phyloP scores from a whole-genome alignment of 1,140 invertebrate genomes.

The Drosophila nannoptera region DNA sequence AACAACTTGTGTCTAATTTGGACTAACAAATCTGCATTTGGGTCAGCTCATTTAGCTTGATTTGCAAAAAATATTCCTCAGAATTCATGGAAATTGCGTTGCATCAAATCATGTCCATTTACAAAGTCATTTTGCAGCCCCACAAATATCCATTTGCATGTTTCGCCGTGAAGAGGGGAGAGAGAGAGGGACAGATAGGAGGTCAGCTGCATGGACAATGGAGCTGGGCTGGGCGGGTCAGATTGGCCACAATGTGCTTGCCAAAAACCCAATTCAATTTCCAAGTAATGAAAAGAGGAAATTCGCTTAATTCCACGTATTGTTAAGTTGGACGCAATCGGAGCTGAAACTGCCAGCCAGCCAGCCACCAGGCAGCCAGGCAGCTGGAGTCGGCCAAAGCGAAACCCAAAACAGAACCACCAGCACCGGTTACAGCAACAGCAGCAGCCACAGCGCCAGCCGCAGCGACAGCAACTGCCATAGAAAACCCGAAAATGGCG shows the following conservation, averaged over 20 bases:
- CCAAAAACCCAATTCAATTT: constrained; percentile 69
- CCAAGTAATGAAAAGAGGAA: constrained; percentile 69
- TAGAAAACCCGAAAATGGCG: no score
- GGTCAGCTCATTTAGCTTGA: no score
- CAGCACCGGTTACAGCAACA: constrained; percentile 4
- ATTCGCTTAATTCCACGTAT: constrained; percentile 71
- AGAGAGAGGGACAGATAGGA: background rate
- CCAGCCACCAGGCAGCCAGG: no score
- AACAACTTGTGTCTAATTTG: no score
- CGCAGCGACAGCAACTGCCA: constrained; percentile 4
- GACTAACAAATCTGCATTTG: no score
- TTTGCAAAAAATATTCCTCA: no score
- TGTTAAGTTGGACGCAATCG: constrained; percentile 66
- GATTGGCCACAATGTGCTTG: constrained; percentile 21
- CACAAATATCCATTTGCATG: constrained; percentile 18
- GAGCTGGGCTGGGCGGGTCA: background rate
- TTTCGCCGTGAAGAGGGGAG: background rate
- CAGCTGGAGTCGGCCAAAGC: constrained; percentile 3
- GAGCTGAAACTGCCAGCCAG: constrained; percentile 31
- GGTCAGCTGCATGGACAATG: constrained; percentile 18
- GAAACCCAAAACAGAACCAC: constrained; percentile 15
- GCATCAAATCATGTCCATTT: background rate
- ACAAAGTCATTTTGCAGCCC: background rate
- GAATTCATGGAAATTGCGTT: no score
- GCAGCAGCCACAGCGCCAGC: background rate